Percentiles rank a stretch among this genome's conserved stretches.
phyloP scores from a whole-genome alignment of 2,113 vertebrate genomes.

The Tympanuchus pallidicinctus region DNA sequence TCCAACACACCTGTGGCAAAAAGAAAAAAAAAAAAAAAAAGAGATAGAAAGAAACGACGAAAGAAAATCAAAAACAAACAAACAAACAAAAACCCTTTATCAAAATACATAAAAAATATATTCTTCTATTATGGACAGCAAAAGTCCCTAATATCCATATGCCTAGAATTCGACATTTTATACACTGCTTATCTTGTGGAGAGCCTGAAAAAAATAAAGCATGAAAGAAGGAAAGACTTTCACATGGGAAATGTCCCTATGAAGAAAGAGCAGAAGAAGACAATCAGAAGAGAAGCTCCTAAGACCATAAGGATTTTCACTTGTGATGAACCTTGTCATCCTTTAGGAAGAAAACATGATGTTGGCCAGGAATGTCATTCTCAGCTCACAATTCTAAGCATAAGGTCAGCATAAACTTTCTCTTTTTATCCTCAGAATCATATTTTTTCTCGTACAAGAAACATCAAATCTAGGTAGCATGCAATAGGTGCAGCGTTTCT shows the following conservation, averaged over 20 bases:
- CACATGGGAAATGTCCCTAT: background rate
- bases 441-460: constrained; percentile 15
- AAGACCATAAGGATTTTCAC: background rate
- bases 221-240: constrained; percentile 1
- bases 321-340: rapidly evolving
- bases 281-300: background rate
- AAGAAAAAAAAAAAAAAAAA: rapidly evolving
- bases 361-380: background rate
- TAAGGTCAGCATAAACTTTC: background rate
- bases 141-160: background rate
- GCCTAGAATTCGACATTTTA: background rate
- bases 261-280: background rate
- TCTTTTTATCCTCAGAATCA: constrained; percentile 12
- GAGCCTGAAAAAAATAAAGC: background rate
- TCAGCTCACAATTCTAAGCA: background rate
- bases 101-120: background rate
- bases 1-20: background rate
- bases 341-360: background rate
- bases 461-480: constrained; percentile 26
- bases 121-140: background rate
- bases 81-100: background rate
- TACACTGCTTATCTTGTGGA: background rate
- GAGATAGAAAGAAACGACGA: background rate
- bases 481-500: constrained; percentile 29
- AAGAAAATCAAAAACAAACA: background rate